Conservation (phyloP, 2,888 invertebrate species). For the Amphipyra berbera region DNA sequence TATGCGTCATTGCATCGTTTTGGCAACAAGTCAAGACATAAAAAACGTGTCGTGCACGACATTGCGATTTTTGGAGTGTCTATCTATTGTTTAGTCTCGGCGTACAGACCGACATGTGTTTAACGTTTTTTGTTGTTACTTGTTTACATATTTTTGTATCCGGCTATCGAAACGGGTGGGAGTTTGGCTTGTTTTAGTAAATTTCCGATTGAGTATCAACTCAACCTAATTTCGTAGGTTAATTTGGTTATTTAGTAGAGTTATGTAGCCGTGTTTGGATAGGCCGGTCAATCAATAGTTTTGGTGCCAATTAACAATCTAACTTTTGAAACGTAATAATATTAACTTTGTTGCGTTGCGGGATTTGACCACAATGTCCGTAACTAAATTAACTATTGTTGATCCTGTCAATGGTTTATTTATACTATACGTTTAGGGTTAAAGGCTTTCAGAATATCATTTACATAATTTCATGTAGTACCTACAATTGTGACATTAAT, state of each 20-base stretch:
- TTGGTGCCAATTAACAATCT: constrained; percentile 22
- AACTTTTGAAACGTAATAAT: constrained; percentile 6
- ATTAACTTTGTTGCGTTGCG: neutral
- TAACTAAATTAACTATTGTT: neutral
- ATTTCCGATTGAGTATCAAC: constrained; percentile 22
- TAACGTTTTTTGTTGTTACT: constrained; percentile 33
- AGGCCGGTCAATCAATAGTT: constrained; percentile 30
- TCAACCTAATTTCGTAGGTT: constrained; percentile 33
- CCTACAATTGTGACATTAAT: no score
- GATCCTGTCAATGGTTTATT: no score
- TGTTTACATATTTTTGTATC: constrained; percentile 41
- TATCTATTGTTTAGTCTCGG: constrained; percentile 42
- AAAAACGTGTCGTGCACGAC: constrained; percentile 45
- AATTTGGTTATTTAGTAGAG: constrained; percentile 26
- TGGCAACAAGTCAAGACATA: constrained; percentile 47
- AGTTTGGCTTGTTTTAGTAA: constrained; percentile 29
- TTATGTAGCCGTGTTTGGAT: constrained; percentile 5
- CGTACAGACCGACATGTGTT: constrained; percentile 35
- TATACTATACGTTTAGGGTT: no score
- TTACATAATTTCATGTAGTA: no score
- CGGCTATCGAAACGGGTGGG: constrained; percentile 5
- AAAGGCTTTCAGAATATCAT: no score
- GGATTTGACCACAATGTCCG: neutral
- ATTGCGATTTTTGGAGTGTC: constrained; percentile 49
- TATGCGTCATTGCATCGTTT: constrained; percentile 47